Conservation (phyloP, 2,113 vertebrate species). For the Hyperopisus bebe region DNA sequence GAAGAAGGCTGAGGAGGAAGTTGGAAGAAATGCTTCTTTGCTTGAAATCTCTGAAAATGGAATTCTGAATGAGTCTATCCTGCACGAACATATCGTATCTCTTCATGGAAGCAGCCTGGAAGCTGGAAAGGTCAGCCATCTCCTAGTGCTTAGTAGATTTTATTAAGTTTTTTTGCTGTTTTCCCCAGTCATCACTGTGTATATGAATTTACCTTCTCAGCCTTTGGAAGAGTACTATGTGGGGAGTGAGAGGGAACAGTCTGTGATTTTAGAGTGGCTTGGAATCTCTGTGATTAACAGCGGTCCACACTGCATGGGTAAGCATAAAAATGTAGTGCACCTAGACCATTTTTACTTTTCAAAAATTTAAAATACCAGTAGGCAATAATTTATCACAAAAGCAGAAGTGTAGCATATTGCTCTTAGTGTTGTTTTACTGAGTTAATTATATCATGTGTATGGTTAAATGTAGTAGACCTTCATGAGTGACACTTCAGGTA, state of each 20-base stretch:
- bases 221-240: not conserved
- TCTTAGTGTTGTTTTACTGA: not conserved
- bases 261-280: conserved; percentile 24
- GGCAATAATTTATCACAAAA: not conserved
- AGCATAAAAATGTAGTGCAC: not conserved
- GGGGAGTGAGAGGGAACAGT: not conserved
- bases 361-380: not conserved
- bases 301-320: not conserved
- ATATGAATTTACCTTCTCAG: not conserved
- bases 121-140: not conserved
- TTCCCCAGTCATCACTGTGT: not conserved
- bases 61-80: conserved; percentile 5
- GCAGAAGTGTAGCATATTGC: not conserved
- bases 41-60: conserved; percentile 21
- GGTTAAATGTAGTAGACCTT: not conserved
- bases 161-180: not conserved
- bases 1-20: not conserved
- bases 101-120: conserved; percentile 20
- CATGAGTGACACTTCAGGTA: not conserved
- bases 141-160: not conserved
- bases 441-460: not conserved
- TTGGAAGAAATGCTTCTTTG: not conserved
- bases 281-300: conserved; percentile 15
- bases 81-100: conserved; percentile 7
- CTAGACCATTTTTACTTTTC: not conserved